Percentiles rank a stretch among this genome's conserved stretches.
Conservation (phyloP, 2,797 vertebrate species). For the Loris lydekkerianus region DNA sequence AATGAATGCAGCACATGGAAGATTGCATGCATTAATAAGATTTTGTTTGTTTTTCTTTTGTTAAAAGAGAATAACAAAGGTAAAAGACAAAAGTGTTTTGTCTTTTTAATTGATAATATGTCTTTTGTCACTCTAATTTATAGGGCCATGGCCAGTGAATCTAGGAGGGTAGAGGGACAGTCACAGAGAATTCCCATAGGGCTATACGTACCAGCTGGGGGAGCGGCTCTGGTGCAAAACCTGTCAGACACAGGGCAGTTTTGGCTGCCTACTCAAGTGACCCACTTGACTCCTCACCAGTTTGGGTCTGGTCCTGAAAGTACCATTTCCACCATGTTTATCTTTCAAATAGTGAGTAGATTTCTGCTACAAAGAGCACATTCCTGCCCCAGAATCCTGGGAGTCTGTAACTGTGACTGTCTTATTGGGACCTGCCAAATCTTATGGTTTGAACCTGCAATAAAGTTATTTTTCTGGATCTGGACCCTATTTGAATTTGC, state of each 20-base stretch:
- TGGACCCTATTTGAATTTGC: neutral
- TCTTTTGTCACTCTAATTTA: neutral
- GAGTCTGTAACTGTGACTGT: neutral
- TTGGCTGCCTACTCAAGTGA: neutral
- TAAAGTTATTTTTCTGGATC: neutral
- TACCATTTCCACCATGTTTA: neutral
- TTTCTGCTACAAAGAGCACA: neutral
- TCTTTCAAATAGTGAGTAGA: neutral
- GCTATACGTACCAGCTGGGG: neutral
- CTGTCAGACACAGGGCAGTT: neutral
- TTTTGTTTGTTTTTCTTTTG: neutral
- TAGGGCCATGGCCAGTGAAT: neutral
- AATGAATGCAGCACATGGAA: too few species aligned
- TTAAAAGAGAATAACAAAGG: too few species aligned
- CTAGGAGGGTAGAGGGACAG: neutral
- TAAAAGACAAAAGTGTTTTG: too few species aligned
- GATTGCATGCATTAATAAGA: neutral
- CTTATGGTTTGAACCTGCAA: neutral
- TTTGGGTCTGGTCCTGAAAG: neutral
- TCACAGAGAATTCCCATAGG: neutral
- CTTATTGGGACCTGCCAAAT: neutral
- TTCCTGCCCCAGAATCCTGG: neutral
- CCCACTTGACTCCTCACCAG: neutral
- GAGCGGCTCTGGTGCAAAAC: neutral
- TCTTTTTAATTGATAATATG: neutral